Evolutionary conservation across 92 coral and sea anemone species (phyloP).

Genomic region (Epizoanthus stellaris): DNA sequence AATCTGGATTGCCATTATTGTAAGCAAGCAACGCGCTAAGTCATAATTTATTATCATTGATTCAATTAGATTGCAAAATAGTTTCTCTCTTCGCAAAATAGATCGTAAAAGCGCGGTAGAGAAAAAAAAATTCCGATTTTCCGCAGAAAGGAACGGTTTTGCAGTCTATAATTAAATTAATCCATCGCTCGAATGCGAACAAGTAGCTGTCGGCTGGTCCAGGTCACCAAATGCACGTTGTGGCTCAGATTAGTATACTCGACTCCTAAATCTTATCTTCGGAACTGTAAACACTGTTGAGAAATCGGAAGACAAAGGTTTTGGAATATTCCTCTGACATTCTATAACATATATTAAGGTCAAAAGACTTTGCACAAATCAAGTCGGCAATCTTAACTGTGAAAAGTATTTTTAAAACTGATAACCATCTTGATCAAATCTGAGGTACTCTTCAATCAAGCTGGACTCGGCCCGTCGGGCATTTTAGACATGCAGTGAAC

Average conservation of each 20-base stretch:
- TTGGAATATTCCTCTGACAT: background rate
- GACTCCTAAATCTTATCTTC: too few relatives aligned
- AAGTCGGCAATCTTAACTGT: background rate
- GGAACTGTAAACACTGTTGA: background rate
- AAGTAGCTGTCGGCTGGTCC: background rate
- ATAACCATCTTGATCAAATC: slow-evolving; percentile 43
- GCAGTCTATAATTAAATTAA: background rate
- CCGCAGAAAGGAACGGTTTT: too few relatives aligned
- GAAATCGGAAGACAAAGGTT: background rate
- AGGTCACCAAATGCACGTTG: background rate
- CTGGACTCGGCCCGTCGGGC: background rate
- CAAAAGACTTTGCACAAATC: background rate
- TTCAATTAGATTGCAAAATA: background rate
- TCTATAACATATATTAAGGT: background rate
- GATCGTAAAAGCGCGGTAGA: too few relatives aligned
- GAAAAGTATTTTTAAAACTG: slow-evolving; percentile 26
- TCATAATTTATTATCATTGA: background rate
- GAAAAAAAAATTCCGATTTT: too few relatives aligned
- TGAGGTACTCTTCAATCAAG: background rate
- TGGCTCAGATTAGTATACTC: too few relatives aligned
- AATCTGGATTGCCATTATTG: background rate
- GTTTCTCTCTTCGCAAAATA: too few relatives aligned
- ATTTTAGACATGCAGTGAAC: background rate
- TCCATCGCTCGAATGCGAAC: background rate
- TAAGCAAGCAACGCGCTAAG: background rate